Base-by-base conservation (phyloP, 1,140 invertebrate species). In the Drosophila pachea region DNA sequence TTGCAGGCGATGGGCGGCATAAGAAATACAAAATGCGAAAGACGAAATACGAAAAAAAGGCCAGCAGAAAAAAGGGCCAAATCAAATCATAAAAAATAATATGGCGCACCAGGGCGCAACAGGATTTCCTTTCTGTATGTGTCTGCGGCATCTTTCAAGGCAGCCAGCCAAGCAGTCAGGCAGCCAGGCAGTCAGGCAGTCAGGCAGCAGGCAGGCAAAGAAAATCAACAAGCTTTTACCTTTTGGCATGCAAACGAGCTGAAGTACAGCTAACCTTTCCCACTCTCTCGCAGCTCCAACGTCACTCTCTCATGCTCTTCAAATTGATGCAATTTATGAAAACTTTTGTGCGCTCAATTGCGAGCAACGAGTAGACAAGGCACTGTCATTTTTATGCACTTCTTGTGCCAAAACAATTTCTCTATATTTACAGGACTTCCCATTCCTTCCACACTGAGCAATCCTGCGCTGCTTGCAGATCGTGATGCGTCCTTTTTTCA, bases 291-390 rank as follows among this genome's bases (percentile, higher is more conserved):
- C 31, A 7, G 0, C n/a, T 4, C 11, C 29, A 6, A 31, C 42
- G 9, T 7, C 36, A 5, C 4, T 12, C 33, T 14, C 49, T 16
- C 8, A 22, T 42, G 45, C 22, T 49, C 79, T 84, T 64, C 73
- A 83, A 83, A 83, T 83, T 83, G 79, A 83, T 83, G 79, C 79
- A 83, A 83, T 83, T 83, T 83, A 83, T 83, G 79, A 83, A 83
- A 83, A 83, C 75, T 83, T 83, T 83, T 83, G 79, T 84, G 76
- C 79, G 79, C 79, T 83, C 79, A 83, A 84, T 78, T 83, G 79
- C 79, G 69, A 83, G 75, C 22, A 35, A 52, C 49, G 32, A 52
- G 49, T 78, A 84, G 76, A 78, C 68, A 78, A 76, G 77, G 16
- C 72, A 84, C 74, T 83, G 71, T 83, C 78, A 81, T 81, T 81